Conservation (phyloP, 2,888 invertebrate species). For the Apoda limacodes region DNA sequence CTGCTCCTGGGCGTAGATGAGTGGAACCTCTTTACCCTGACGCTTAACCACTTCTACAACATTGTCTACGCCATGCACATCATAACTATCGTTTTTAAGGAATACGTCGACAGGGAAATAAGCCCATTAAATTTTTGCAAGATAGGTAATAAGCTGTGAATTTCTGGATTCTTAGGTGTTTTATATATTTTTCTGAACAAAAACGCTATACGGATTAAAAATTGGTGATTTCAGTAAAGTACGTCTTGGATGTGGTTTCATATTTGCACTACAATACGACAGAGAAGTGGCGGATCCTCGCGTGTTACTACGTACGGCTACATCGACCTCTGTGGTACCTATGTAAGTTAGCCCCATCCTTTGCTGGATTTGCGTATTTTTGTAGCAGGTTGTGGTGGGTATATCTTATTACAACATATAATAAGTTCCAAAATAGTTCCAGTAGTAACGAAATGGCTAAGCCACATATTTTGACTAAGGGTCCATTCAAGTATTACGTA, state of each 20-base stretch:
- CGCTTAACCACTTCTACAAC: slow-evolving; percentile 29
- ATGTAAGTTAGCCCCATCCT: slow-evolving; percentile 22
- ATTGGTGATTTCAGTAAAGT: slow-evolving; percentile 26
- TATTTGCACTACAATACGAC: slow-evolving; percentile 29
- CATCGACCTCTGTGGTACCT: slow-evolving; percentile 42
- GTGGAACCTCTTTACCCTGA: slow-evolving; percentile 12
- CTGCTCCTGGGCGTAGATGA: slow-evolving; percentile 22
- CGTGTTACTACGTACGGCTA: slow-evolving; percentile 38
- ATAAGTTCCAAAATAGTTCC: too few species aligned
- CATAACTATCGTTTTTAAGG: slow-evolving; percentile 25
- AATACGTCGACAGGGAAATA: too few species aligned
- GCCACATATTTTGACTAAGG: too few species aligned
- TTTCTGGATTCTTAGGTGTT: too few species aligned
- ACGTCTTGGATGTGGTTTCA: slow-evolving; percentile 31
- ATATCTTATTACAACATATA: too few species aligned
- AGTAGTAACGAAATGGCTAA: too few species aligned
- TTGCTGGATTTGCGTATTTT: neutral
- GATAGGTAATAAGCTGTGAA: too few species aligned
- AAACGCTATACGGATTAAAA: too few species aligned
- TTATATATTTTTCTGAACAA: too few species aligned
- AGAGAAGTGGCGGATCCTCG: slow-evolving; percentile 19
- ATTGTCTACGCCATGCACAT: slow-evolving; percentile 32
- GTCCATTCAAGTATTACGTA: too few species aligned
- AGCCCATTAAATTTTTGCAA: too few species aligned
- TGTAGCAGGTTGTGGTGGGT: neutral